These are phyloP conservation scores for Paratilapia polleni DNA, from an alignment of 2,113 vertebrate species.

Conservation along the genomic window DNA sequence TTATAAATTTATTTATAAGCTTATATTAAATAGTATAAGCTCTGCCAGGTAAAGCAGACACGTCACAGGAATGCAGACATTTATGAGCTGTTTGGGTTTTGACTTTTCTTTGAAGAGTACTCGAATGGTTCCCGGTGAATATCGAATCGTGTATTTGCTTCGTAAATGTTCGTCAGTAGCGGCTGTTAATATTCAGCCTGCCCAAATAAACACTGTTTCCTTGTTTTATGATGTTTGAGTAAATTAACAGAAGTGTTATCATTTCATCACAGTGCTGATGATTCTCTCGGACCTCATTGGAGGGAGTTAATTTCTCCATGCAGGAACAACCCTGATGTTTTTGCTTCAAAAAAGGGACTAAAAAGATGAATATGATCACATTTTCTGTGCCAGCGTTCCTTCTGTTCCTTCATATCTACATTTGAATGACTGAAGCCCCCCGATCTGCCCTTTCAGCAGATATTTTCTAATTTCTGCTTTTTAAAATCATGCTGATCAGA, in stretches of 20 bases:
- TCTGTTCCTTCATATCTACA: no score
- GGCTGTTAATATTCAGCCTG: no score
- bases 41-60: background rate
- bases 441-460: accelerated
- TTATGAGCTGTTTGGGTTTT: background rate
- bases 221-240: background rate
- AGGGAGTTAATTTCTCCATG: background rate
- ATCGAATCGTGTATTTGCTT: no score
- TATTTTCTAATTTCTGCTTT: background rate
- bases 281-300: background rate
- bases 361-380: background rate
- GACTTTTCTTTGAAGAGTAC: no score
- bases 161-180: no score
- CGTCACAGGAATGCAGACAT: background rate
- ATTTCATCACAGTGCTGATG: background rate
- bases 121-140: background rate
- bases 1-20: no score
- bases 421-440: background rate
- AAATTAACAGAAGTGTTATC: no score
- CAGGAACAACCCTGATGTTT: background rate
- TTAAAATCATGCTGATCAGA: background rate
- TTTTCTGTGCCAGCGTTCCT: no score
- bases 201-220: background rate
- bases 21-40: no score
- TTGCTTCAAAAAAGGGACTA: background rate